phyloP scores from a whole-genome alignment of 1,140 invertebrate species.

The Drosophila arawakana region DNA sequence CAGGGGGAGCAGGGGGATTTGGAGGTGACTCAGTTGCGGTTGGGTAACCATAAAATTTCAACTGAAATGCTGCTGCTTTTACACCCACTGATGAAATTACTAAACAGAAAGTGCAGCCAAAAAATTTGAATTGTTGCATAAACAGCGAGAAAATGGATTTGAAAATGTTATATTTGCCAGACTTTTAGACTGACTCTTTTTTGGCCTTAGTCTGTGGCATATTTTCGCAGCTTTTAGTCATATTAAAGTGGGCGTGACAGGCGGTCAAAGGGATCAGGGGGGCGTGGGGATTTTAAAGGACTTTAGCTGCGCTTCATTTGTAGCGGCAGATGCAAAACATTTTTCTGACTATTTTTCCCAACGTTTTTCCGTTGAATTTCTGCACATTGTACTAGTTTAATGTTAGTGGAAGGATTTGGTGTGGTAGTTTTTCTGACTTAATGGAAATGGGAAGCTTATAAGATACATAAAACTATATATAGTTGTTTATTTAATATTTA shows the following conservation, averaged over 20 bases:
- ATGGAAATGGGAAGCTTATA: slow-evolving; percentile 18
- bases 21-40: neutral
- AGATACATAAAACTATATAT: neutral
- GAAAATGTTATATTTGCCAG: slow-evolving; percentile 22
- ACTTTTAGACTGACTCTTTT: neutral
- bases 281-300: neutral
- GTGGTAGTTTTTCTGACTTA: slow-evolving; percentile 7
- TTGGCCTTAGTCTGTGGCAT: slow-evolving; percentile 26
- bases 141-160: slow-evolving; percentile 39
- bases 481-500: neutral
- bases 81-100: slow-evolving; percentile 43
- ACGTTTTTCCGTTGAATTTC: slow-evolving; percentile 28
- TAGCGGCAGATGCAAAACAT: slow-evolving; percentile 28
- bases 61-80: slow-evolving; percentile 14
- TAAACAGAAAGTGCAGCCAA: slow-evolving; percentile 31
- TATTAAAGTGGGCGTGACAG: slow-evolving; percentile 84
- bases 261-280: neutral
- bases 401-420: slow-evolving; percentile 25
- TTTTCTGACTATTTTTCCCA: slow-evolving; percentile 25
- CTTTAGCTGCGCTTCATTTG: slow-evolving; percentile 46
- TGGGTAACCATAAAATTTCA: slow-evolving; percentile 16
- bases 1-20: neutral
- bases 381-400: slow-evolving; percentile 1
- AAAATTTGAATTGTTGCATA: slow-evolving; percentile 47
- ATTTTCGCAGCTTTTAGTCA: slow-evolving; percentile 85